A percentile compares a stretch with the other conserved stretches of the same genome.
Conservation (phyloP, 92 coral and sea anemone species). For the Phenganax marumi region DNA sequence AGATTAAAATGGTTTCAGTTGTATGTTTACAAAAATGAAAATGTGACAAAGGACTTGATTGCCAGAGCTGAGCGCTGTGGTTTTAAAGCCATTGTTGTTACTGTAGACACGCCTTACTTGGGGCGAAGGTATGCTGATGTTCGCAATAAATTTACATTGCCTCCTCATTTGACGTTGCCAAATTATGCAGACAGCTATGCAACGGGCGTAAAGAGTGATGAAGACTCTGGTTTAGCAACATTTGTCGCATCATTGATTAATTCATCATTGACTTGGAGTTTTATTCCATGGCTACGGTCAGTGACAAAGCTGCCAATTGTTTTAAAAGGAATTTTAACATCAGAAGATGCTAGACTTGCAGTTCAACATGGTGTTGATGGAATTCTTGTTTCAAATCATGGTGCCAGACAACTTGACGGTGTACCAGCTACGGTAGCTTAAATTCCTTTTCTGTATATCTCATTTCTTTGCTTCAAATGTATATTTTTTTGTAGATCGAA, state of each 20-base stretch:
- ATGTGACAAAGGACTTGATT: slow-evolving; percentile 25
- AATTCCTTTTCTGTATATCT: too few relatives aligned
- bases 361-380: slow-evolving; percentile 42
- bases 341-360: slow-evolving; percentile 35
- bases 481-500: slow-evolving; percentile 37
- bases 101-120: slow-evolving; percentile 14
- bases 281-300: slow-evolving; percentile 27
- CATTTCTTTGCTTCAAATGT: neutral
- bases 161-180: slow-evolving; percentile 41
- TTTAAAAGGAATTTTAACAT: slow-evolving; percentile 32
- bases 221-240: slow-evolving; percentile 1
- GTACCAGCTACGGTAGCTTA: slow-evolving; percentile 32
- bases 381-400: slow-evolving; percentile 30
- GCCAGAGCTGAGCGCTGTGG: slow-evolving; percentile 16
- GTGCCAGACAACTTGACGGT: slow-evolving; percentile 17
- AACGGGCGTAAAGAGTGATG: slow-evolving; percentile 4
- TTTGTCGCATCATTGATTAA: slow-evolving; percentile 44
- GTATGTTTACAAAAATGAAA: slow-evolving; percentile 40
- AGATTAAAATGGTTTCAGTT: slow-evolving; percentile 64
- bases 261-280: slow-evolving; percentile 30
- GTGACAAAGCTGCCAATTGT: slow-evolving; percentile 34
- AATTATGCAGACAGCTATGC: slow-evolving; percentile 25
- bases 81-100: neutral
- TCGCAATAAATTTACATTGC: slow-evolving; percentile 48
- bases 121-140: slow-evolving; percentile 36